Evolutionary conservation across 2,888 invertebrate genomes (phyloP), one percentile per base, ranked within the genome.

Genomic region (Hipparchia semele): DNA sequence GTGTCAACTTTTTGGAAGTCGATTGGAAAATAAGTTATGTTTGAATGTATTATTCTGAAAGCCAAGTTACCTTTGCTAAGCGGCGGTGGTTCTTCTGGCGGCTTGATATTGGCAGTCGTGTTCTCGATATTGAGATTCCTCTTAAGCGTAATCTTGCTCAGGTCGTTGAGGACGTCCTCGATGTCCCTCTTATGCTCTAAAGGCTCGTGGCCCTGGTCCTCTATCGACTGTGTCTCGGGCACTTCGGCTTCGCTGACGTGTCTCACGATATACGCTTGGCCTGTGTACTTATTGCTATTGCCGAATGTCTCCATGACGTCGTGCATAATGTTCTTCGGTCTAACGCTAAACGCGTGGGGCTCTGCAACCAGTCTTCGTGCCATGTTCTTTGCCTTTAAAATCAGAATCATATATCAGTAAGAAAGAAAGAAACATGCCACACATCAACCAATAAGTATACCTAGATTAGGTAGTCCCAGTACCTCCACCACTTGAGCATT

Each of bases 241-340:
- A 91, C 73, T 0, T 91, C 89, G 0, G 84, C 79, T 1, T 90
- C 91, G 74, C 92, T 91, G 0, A 90, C 88, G 72, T 93, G 92
- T 59, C 87, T 82, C 2, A 93, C 93, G 4, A 94, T 87, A 68
- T 88, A 92, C 3, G 94, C 91, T 68, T 85, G 86, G 6, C 83
- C 88, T 0, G 79, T 67, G 65, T 81, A 87, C 79, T 90, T 92
- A 66, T 85, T 85, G 68, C 74, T 80, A 58, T 85, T 88, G 0
- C 94, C 94, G 72, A 92, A 94, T 0, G 94, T 93, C 78, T 94
- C 93, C 91, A 94, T 92, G 0, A 94, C 93, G 68, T 94, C 92
- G 68, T 93, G 93, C 94, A 94, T 94, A 72, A 94, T 91, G 65
- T 86, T 91, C 79, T 92, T 92, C 10, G 90, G 89, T 70, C 90